phyloP scores from a whole-genome alignment of 2,113 vertebrate genomes.

The Paratilapia polleni region DNA sequence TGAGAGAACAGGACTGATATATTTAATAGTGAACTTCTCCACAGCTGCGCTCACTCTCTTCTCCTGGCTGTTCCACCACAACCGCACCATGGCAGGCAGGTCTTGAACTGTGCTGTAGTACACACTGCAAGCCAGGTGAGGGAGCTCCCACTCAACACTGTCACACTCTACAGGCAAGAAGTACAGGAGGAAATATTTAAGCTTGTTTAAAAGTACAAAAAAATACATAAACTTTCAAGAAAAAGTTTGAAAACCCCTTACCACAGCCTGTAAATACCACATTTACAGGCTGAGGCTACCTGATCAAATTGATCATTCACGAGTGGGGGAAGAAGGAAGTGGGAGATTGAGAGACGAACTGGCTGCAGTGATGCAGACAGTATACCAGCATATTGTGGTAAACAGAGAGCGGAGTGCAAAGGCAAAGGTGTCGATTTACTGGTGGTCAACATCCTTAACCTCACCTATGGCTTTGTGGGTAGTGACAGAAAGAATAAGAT shows the following conservation, averaged over 20 bases:
- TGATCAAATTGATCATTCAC: too few species aligned
- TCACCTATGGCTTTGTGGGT: background rate
- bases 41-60: slow-evolving; percentile 92
- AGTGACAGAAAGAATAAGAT: background rate
- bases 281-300: background rate
- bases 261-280: background rate
- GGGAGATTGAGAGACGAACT: background rate
- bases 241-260: background rate
- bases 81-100: slow-evolving; percentile 94
- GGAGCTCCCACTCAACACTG: slow-evolving; percentile 85
- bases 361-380: background rate
- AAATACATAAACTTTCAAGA: background rate
- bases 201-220: background rate
- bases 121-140: slow-evolving; percentile 92
- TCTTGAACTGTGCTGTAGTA: slow-evolving; percentile 93
- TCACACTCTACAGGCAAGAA: slow-evolving; percentile 75
- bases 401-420: background rate
- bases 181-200: background rate
- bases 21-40: slow-evolving; percentile 94
- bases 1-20: slow-evolving; percentile 91
- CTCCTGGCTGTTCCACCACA: slow-evolving; percentile 98
- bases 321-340: background rate
- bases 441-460: background rate
- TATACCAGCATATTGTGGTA: background rate
- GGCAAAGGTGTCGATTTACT: background rate